Percentiles rank a stretch among this genome's conserved stretches.
Conservation (phyloP, 1,140 invertebrate species). For the Chrysoperla carnea region DNA sequence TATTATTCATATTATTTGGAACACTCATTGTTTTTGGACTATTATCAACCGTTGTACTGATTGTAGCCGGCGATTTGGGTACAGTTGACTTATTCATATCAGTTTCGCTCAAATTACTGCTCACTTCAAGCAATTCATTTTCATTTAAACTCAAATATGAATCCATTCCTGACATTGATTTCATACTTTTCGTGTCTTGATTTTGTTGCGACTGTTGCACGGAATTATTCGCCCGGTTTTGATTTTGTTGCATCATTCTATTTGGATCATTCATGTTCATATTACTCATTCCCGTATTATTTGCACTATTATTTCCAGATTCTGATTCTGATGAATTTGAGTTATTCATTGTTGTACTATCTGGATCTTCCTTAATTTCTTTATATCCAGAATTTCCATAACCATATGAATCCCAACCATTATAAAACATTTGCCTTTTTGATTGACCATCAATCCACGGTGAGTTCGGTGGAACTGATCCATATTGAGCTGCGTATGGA, state of each 20-base stretch:
- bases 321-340: slow-evolving; percentile 14
- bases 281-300: neutral
- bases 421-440: slow-evolving; percentile 1
- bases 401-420: slow-evolving; percentile 28
- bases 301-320: neutral
- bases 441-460: slow-evolving; percentile 25
- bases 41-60: neutral
- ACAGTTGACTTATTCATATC: neutral
- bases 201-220: neutral
- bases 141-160: neutral
- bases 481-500: slow-evolving; percentile 18
- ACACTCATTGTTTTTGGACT: neutral
- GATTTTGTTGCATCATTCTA: neutral
- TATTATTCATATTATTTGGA: neutral
- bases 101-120: neutral
- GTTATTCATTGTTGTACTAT: slow-evolving; percentile 37
- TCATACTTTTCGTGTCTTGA: neutral
- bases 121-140: neutral
- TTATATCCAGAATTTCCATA: slow-evolving; percentile 21
- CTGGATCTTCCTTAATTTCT: slow-evolving; percentile 40
- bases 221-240: neutral
- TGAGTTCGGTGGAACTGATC: slow-evolving; percentile 17
- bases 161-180: neutral
- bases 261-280: neutral
- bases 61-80: neutral